These are phyloP conservation scores for Drosophila ananassae DNA, from an alignment of 1,140 invertebrate species.

Conservation along the genomic window DNA sequence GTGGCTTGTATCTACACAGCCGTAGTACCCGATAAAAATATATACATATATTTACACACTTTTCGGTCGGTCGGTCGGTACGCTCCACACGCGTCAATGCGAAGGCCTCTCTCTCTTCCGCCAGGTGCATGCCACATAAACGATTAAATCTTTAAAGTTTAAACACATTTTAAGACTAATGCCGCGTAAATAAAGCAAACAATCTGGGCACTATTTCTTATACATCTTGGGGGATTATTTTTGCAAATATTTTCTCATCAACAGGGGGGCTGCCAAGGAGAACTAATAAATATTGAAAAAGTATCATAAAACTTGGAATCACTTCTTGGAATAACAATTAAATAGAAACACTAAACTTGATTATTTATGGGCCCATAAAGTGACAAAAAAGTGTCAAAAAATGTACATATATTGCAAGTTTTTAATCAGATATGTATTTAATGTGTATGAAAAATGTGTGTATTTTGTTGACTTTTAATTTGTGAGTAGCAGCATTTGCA, in stretches of 20 bases:
- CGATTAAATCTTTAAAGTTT: conserved; percentile 31
- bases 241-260: conserved; percentile 38
- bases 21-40: conserved; percentile 49
- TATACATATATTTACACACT: conserved; percentile 51
- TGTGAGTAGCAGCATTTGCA: conserved; percentile 33
- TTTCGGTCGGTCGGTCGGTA: neutral
- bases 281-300: no score
- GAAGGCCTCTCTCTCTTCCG: conserved; percentile 11
- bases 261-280: no score
- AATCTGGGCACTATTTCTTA: conserved; percentile 33
- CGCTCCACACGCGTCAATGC: conserved; percentile 64
- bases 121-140: neutral
- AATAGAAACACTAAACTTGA: neutral
- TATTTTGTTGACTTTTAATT: conserved; percentile 50
- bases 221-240: conserved; percentile 52
- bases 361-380: neutral
- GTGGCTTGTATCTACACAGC: conserved; percentile 30
- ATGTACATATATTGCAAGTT: neutral
- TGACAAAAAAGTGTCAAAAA: neutral
- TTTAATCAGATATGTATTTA: neutral
- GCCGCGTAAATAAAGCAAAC: conserved; percentile 72
- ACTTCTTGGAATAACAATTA: conserved; percentile 8
- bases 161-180: conserved; percentile 67
- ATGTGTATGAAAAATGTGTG: conserved; percentile 15
- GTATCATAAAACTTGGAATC: neutral